These are phyloP conservation scores for Patella ulyssiponensis DNA, from an alignment of 2,888 invertebrate species.

Conservation along the genomic window DNA sequence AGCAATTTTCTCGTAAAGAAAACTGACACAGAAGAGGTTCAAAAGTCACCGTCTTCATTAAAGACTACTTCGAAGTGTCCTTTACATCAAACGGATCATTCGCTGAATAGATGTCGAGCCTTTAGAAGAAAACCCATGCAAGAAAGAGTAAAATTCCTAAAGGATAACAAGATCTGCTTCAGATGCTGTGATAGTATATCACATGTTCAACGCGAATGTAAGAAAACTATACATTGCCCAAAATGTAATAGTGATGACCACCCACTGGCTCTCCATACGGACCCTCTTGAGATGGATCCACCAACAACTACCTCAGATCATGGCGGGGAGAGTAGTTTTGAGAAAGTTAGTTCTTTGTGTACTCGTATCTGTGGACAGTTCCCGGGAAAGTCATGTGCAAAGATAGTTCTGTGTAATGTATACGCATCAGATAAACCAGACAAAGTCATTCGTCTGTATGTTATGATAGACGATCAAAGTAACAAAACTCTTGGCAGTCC, in stretches of 20 bases:
- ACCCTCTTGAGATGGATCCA: neutral
- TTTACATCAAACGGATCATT: conserved; percentile 17
- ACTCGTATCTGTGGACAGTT: neutral
- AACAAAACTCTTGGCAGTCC: conserved; percentile 17
- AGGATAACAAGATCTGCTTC: conserved; percentile 29
- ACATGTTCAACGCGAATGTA: conserved; percentile 30
- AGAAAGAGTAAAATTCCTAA: neutral
- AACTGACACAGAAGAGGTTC: neutral
- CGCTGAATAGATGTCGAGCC: conserved; percentile 24
- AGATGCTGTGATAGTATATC: conserved; percentile 27
- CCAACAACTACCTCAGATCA: neutral
- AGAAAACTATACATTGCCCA: conserved; percentile 29
- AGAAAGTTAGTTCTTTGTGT: too few relatives aligned
- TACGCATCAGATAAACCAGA: neutral
- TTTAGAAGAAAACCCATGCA: conserved; percentile 23
- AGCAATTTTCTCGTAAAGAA: neutral
- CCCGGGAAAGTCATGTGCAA: conserved; percentile 21
- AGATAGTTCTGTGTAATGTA: conserved; percentile 17
- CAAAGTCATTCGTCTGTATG: conserved; percentile 2
- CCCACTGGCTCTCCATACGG: conserved; percentile 27
- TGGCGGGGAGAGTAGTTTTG: too few relatives aligned
- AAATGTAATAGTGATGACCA: conserved; percentile 28
- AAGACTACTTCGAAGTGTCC: neutral
- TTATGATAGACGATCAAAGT: conserved; percentile 23
- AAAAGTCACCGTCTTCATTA: neutral